Evolutionary conservation across 2,888 invertebrate genomes (phyloP), one percentile per base, ranked within the genome.

Genomic region (Gandaritis pyraliata): DNA sequence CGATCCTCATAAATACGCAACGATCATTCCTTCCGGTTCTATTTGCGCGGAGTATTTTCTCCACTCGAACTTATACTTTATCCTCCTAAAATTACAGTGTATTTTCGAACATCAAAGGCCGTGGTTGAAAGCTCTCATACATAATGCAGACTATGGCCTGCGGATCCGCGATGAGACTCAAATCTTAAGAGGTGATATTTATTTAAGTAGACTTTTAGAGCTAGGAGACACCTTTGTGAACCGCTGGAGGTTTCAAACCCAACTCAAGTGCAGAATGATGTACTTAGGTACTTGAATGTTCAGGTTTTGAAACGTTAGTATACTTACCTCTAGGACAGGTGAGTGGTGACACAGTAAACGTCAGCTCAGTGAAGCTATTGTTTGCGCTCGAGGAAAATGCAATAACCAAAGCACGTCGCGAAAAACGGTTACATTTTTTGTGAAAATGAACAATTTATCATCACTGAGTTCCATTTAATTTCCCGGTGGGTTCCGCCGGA

Each of bases 151-250:
- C 74, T 72, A 73, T 75, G 69, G 78, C 69, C 71, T 59, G 70
- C 65, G 73, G 72, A 72, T 72, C 68, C 63, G 65, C 72, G 74
- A 76, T 73, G 77, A 72, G 75, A 66, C 77, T 77, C 74, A 76
- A 77, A 78, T 77, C 77, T 80, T 76, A 75, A 80, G 78, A 73
- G 76, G 75, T 70, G 78, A 80, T 82, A 80, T 81, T 82, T 82
- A 83, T 83, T 81, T 77, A 78, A 81, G 80, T 64, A 73, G 73
- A 68, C 71, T 69, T 69, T 30, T 29, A 39, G 33, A 54, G 54
- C 58, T 2, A 65, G 55, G 59, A 43, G 50, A 16, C 56, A 23
- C 48, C 55, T 50, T 48, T 43, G 43, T 43, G 39, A 39, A 12
- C 55, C 23, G 43, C 33, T 10, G 11, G 39, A 36, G 38, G 15